Conservation (phyloP, 2,113 vertebrate species). For the Pachyramphus minor region DNA sequence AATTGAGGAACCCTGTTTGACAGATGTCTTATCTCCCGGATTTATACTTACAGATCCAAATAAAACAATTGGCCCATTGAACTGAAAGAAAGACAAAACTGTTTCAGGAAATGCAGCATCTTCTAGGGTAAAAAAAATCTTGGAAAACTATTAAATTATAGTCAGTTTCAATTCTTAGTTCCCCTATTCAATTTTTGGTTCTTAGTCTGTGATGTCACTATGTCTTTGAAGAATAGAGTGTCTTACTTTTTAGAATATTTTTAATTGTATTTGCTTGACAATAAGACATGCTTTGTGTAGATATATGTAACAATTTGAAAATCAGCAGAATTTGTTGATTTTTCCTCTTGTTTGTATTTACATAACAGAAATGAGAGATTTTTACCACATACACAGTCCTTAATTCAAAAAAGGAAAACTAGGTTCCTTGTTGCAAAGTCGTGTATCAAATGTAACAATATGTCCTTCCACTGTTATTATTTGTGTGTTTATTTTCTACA, state of each 20-base stretch:
- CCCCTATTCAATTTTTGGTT: too few species aligned
- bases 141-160: background rate
- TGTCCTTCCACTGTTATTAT: background rate
- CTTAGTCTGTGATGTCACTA: background rate
- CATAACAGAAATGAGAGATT: fast-evolving
- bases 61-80: background rate
- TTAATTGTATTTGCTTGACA: background rate
- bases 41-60: background rate
- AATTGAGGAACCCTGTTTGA: background rate
- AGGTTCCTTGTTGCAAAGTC: background rate
- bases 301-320: background rate
- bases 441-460: background rate
- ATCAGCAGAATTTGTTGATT: background rate
- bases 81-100: background rate
- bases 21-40: background rate
- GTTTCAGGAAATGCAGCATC: background rate
- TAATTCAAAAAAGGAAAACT: background rate
- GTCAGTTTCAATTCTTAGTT: background rate
- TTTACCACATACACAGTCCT: fast-evolving
- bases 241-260: background rate
- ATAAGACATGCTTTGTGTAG: background rate
- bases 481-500: background rate
- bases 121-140: background rate
- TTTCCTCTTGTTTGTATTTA: background rate
- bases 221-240: background rate